Percentiles rank a stretch among this genome's conserved stretches.
These are phyloP conservation scores for Battus philenor DNA, from an alignment of 1,140 invertebrate genomes.

Conservation along the genomic window DNA sequence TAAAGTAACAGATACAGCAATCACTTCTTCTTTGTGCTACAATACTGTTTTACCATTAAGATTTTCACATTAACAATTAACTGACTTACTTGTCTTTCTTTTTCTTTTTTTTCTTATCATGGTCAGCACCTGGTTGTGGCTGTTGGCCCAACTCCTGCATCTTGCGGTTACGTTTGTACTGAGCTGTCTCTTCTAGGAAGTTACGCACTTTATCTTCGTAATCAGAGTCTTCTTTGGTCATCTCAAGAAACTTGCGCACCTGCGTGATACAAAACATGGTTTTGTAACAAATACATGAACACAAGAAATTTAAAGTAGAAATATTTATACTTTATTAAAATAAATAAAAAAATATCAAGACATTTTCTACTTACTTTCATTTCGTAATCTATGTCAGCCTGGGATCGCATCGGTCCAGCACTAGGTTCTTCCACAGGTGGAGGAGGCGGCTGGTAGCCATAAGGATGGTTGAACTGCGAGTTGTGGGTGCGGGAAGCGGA, in stretches of 20 bases:
- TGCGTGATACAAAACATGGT: no score
- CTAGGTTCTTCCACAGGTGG: constrained; percentile 51
- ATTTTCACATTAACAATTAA: no score
- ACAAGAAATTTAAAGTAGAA: no score
- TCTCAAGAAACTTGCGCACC: constrained; percentile 85
- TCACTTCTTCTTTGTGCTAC: no score
- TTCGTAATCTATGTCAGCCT: constrained; percentile 80
- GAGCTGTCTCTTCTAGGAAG: constrained; percentile 86
- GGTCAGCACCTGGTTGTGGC: constrained; percentile 74
- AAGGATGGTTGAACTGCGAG: constrained; percentile 77
- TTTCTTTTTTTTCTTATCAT: constrained; percentile 85
- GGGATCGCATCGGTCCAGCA: constrained; percentile 37
- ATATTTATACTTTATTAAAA: no score
- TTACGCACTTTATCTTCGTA: constrained; percentile 89
- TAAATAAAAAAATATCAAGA: background rate
- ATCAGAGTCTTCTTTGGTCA: constrained; percentile 88
- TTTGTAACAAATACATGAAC: no score
- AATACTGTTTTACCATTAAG: no score
- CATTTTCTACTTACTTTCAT: constrained; percentile 64
- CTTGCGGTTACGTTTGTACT: constrained; percentile 86
- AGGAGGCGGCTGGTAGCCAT: constrained; percentile 66
- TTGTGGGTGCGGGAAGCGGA: constrained; percentile 75
- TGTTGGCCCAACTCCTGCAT: constrained; percentile 76
- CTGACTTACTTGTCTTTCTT: constrained; percentile 79
- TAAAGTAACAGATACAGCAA: no score